Evolutionary conservation across 2,797 vertebrate species (phyloP).

Genomic region (Fringilla coelebs): DNA sequence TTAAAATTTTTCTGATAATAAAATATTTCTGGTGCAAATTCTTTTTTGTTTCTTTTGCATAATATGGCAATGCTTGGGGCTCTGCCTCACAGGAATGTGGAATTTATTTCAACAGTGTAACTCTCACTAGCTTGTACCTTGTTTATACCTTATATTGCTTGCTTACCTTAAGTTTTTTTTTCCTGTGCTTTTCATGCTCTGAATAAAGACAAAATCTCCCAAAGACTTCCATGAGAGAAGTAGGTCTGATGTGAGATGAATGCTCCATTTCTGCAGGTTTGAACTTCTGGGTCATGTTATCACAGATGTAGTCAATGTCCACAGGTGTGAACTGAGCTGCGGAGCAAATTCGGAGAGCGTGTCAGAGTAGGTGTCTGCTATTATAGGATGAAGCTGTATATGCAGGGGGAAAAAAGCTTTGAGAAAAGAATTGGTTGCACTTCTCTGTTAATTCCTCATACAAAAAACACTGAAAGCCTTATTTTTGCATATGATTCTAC

Average conservation of each 20-base stretch:
- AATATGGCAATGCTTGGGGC: background rate
- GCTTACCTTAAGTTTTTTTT: background rate
- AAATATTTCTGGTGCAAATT: background rate
- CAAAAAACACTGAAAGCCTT: background rate
- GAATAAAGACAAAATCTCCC: background rate
- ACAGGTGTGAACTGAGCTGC: background rate
- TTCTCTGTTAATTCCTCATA: background rate
- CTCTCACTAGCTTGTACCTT: background rate
- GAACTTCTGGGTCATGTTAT: background rate
- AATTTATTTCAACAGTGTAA: background rate
- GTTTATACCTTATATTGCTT: background rate
- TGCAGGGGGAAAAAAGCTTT: background rate
- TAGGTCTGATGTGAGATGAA: background rate
- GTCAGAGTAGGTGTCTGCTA: background rate
- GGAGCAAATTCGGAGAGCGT: fast-evolving
- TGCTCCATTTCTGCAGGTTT: background rate
- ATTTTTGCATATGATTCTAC: slow-evolving; percentile 3
- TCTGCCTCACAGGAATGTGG: background rate
- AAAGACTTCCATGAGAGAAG: background rate
- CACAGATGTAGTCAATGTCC: background rate
- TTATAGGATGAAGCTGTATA: background rate
- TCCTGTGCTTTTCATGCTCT: background rate
- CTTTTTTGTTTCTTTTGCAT: background rate
- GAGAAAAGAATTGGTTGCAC: background rate
- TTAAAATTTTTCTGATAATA: background rate